Conservation (phyloP, 2,888 invertebrate species). For the Coecobrya sp. region DNA sequence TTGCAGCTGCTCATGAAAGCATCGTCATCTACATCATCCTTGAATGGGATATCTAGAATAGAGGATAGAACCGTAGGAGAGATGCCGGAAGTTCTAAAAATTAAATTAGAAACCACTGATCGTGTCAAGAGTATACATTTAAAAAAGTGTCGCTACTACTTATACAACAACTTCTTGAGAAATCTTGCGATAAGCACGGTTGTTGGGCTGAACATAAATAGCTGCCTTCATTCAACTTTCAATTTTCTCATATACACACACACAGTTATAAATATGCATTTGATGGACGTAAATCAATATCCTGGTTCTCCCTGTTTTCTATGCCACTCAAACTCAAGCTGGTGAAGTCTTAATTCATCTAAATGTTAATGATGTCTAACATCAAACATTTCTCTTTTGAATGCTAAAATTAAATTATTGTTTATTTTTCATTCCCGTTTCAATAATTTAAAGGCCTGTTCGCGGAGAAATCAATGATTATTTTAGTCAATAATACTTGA, state of each 20-base stretch:
- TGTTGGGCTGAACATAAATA: not conserved
- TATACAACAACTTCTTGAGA: no score
- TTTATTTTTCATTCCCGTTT: no score
- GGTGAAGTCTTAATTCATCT: not conserved
- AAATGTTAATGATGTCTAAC: not conserved
- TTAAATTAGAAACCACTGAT: not conserved
- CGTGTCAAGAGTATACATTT: no score
- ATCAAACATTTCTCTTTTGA: no score
- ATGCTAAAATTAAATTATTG: no score
- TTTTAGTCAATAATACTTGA: no score
- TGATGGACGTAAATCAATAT: not conserved
- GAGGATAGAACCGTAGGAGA: not conserved
- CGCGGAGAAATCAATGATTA: no score
- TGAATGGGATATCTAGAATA: not conserved
- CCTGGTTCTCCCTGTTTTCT: not conserved
- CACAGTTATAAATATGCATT: not conserved
- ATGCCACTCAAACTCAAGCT: not conserved
- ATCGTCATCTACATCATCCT: not conserved
- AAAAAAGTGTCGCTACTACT: no score
- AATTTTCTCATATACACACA: not conserved
- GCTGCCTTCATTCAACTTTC: not conserved
- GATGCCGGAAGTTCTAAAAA: constrained; percentile 48
- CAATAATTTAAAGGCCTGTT: no score
- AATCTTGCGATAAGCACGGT: not conserved
- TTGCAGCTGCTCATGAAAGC: constrained; percentile 27